Evolutionary conservation across 2,797 vertebrate species (phyloP), one percentile per base, ranked within the genome.

Genomic region (Tangara arthus): DNA sequence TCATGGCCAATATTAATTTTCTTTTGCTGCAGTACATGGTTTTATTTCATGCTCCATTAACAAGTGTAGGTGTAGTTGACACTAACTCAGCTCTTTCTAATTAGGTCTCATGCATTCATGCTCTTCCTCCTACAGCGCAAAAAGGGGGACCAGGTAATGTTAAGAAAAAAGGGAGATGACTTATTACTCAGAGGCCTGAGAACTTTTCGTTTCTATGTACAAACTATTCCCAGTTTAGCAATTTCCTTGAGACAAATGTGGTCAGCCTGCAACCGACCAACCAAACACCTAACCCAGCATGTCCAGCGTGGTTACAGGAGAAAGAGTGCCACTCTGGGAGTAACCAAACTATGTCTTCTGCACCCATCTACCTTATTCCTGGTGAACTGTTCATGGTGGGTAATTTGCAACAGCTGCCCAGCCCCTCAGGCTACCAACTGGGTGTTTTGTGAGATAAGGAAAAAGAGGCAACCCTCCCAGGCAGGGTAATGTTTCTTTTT

Each of bases 31-130:
- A 83, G 78, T 61, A 80, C 60, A 46, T 23, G 71, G n/a, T 83
- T 92, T 93, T 95, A 94, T 94, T 95, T 93, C 87, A 92, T 91
- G 87, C 79, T 87, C 89, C 91, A 85, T 95, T 96, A 94, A 87
- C 32, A 44, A 71, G 34, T 7, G 44, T 77, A 89, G 75, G 50
- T 89, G 79, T 87, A 89, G 66, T 34, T 89, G 71, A 81, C 46
- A 69, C 35, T 55, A 91, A 42, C 82, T 93, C 90, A 86, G 72
- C 47, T 94, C 64, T 87, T 93, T 93, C 75, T 78, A 93, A 16
- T 53, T 82, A 73, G 61, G 35, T 83, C 69, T 91, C 39, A 39
- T 59, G 52, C n/a, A 57, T 78, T 87, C 34, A 3, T 56, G 37
- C 20, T 71, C 60, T 87, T 92, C 49, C 21, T 90, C 46, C 27